Percentiles rank a stretch among this genome's conserved stretches.
Evolutionary conservation across 2,888 invertebrate species (phyloP).

Genomic region (Galerucella calmariensis): DNA sequence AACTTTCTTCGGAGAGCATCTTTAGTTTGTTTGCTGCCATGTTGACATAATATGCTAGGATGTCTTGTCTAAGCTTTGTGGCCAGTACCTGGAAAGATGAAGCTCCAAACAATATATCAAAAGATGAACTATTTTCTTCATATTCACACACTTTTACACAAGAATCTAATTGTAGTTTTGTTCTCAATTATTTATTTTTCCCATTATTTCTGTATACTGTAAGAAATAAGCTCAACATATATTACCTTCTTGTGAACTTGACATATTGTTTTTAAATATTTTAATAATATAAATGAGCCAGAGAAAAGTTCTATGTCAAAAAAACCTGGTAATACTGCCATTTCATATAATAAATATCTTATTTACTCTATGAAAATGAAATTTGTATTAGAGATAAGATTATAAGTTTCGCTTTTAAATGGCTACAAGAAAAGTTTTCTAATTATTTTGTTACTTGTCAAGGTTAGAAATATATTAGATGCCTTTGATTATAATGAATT

Average conservation of each 20-base stretch:
- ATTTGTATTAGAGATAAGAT: not conserved
- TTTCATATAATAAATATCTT: not conserved
- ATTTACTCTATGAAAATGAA: not conserved
- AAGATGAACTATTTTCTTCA: slow-evolving; percentile 29
- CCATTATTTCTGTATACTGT: too few species aligned
- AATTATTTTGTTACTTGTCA: not conserved
- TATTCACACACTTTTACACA: not conserved
- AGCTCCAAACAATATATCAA: slow-evolving; percentile 48
- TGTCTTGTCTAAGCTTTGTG: slow-evolving; percentile 15
- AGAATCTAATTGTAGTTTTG: too few species aligned
- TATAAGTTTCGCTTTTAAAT: too few species aligned
- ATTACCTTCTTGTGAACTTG: too few species aligned
- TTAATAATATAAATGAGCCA: too few species aligned
- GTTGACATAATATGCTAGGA: not conserved
- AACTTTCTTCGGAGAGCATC: slow-evolving; percentile 95
- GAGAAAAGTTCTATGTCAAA: too few species aligned
- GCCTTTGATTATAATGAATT: not conserved
- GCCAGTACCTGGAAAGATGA: slow-evolving; percentile 47
- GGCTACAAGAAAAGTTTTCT: not conserved
- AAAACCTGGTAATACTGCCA: too few species aligned
- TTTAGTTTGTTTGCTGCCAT: slow-evolving; percentile 72
- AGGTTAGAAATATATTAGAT: not conserved
- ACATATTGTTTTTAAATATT: too few species aligned
- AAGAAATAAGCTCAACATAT: too few species aligned
- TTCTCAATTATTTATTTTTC: too few species aligned